Conservation (phyloP, 1,140 invertebrate species). For the Teleogryllus occipitalis region DNA sequence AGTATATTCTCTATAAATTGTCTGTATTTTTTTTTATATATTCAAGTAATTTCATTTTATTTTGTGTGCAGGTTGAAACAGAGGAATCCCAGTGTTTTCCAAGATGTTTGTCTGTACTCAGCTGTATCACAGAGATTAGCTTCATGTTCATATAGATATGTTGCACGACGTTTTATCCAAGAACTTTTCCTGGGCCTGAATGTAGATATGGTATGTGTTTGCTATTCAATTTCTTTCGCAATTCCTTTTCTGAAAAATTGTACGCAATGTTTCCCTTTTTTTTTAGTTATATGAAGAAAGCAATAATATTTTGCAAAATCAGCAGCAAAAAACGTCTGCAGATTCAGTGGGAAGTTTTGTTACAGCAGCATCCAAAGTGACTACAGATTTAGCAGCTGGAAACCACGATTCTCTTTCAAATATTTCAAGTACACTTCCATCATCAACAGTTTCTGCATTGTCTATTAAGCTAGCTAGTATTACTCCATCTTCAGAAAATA, state of each 20-base stretch:
- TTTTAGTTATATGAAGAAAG: background rate
- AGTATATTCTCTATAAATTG: conserved; percentile 22
- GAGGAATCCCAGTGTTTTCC: conserved; percentile 69
- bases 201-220: conserved; percentile 51
- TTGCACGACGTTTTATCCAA: conserved; percentile 79
- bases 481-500: background rate
- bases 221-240: background rate
- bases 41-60: background rate
- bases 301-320: background rate
- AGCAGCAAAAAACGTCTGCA: background rate
- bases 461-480: background rate
- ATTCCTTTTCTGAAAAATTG: background rate
- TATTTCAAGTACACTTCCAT: background rate
- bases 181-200: conserved; percentile 86
- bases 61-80: conserved; percentile 64
- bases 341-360: background rate
- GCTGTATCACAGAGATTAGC: conserved; percentile 77
- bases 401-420: background rate
- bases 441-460: background rate
- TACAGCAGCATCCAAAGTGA: background rate
- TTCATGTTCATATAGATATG: conserved; percentile 70
- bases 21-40: background rate
- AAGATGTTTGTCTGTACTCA: conserved; percentile 87
- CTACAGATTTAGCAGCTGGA: too few species aligned
- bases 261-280: background rate